Evolutionary conservation across 53 echinoderm and acorn worm species (phyloP), one percentile per base, ranked within the genome.

Genomic region (Antedon mediterranea): DNA sequence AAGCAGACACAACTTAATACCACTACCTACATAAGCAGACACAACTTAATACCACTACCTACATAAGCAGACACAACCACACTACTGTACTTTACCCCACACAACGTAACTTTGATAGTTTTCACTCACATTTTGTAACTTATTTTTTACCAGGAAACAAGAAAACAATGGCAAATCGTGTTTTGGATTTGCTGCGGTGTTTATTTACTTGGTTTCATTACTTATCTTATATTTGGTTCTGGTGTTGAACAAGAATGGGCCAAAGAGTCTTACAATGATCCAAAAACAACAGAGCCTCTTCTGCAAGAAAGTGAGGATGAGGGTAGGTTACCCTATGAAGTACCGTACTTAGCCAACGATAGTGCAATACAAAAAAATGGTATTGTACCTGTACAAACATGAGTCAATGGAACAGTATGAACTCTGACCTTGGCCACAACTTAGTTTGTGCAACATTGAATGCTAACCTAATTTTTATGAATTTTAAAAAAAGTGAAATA

Each of bases 161-260:
- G 82, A 34, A 31, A 41, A 4, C 83, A 85, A 32, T 90, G 91
- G 91, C 80, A 85, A 75, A 85, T 85, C 31, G 85, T 88, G 28
- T 90, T 90, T 78, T 85, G 78, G 76, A 83, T 90, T 28, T 85
- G 83, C 28, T 84, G 71, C 43, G 88, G 75, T 28, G 31, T 90
- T 23, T 88, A 88, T 77, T 72, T 80, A 23, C 43, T 88, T 0
- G 88, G 88, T 0, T 57, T 83, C 3, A 23, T 90, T 71, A 73
- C 75, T 0, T 90, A 82, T 34, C 33, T 88, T 6, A 34, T 90
- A 11, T 75, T 87, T 32, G 85, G 84, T 4, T 37, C 85, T 0
- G 91, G 91, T 0, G 85, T 76, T 20, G 87, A 85, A 30, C 91
- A 90, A 34, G 32, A 76, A 0, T 90, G 91, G 91, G 87, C 87